Evolutionary conservation across 1,140 invertebrate species (phyloP).

Genomic region (Zaprionus ornatus): DNA sequence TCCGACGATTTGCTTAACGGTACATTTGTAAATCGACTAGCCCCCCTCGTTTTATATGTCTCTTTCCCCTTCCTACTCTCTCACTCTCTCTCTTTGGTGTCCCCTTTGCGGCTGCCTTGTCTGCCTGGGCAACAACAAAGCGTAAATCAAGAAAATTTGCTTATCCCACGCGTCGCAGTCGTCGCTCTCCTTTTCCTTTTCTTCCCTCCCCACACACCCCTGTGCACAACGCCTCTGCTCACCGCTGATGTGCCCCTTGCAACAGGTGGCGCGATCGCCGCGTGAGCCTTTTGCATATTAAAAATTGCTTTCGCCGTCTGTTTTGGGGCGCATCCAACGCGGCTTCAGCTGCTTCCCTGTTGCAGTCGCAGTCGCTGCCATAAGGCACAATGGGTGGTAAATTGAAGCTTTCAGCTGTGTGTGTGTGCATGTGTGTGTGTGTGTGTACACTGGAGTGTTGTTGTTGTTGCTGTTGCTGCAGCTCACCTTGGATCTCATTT

Average conservation of each 20-base stretch:
- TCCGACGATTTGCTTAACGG: conserved; percentile 66
- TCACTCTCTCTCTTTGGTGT: not conserved
- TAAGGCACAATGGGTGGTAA: conserved; percentile 77
- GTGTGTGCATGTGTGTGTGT: conserved; percentile 24
- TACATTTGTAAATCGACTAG: conserved; percentile 54
- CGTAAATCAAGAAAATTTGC: conserved; percentile 78
- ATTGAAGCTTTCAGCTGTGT: conserved; percentile 75
- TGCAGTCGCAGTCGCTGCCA: conserved; percentile 43
- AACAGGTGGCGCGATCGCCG: conserved; percentile 53
- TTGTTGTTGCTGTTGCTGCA: conserved; percentile 22
- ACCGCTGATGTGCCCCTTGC: not conserved
- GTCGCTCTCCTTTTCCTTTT: not conserved
- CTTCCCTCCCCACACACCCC: not conserved
- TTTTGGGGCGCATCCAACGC: conserved; percentile 19
- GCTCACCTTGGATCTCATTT: conserved; percentile 58
- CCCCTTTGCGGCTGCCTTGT: conserved; percentile 17
- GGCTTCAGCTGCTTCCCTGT: not conserved
- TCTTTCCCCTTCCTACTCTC: not conserved
- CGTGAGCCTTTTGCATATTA: conserved; percentile 57
- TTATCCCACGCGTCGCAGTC: conserved; percentile 64
- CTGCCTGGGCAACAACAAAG: conserved; percentile 55
- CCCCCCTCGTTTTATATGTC: not conserved
- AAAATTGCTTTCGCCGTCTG: conserved; percentile 33
- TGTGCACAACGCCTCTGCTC: not conserved
- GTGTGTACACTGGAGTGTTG: conserved; percentile 36